These are phyloP conservation scores for Girardia tigrina DNA, from an alignment of 2,888 invertebrate genomes.

Conservation along the genomic window DNA sequence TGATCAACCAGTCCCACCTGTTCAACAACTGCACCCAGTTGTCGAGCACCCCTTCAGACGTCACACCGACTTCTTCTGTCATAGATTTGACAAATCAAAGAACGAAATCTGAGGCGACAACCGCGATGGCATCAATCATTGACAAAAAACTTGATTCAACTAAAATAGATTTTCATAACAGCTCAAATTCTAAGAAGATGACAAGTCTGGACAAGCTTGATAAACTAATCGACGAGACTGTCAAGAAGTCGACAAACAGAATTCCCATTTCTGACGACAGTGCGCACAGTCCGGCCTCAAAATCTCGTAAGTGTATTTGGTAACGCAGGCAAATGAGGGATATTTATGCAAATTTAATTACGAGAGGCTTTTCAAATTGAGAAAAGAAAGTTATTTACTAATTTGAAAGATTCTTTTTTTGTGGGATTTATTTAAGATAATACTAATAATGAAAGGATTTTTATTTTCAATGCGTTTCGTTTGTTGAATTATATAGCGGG, in stretches of 20 bases:
- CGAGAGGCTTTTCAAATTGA: neutral
- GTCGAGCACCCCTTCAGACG: neutral
- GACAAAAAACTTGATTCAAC: neutral
- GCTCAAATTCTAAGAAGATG: neutral
- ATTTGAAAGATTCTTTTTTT: no score
- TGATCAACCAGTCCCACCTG: conserved; percentile 5
- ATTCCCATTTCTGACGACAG: neutral
- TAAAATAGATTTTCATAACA: neutral
- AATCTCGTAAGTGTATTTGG: conserved; percentile 8
- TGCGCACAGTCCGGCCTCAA: neutral
- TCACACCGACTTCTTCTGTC: neutral
- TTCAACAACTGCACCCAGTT: conserved; percentile 4
- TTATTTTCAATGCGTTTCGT: no score
- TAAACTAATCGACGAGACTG: conserved; percentile 9
- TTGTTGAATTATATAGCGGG: no score
- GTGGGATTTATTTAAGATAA: no score
- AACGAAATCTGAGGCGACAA: neutral
- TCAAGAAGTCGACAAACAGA: neutral
- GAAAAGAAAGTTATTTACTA: no score
- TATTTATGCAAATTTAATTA: conserved; percentile 23
- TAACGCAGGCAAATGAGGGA: neutral
- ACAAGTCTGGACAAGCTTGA: conserved; percentile 19
- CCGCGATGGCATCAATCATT: neutral
- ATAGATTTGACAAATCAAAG: conserved; percentile 3
- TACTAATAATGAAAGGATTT: no score